phyloP scores from a whole-genome alignment of 1,140 invertebrate species.

The Trichonephila clavata region DNA sequence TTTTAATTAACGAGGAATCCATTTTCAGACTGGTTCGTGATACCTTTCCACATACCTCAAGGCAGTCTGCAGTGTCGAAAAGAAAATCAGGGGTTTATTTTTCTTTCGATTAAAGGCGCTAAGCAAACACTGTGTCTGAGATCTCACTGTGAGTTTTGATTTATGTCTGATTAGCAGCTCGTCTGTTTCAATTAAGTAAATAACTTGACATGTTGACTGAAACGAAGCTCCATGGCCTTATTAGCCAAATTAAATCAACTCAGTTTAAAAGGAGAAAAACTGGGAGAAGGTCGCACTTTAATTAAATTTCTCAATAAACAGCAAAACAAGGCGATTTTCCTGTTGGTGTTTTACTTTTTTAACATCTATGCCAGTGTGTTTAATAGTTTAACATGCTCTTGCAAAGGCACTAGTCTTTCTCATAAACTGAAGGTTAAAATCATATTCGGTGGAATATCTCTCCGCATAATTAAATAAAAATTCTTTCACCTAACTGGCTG shows the following conservation, averaged over 20 bases:
- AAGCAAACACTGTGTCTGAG: slow-evolving; percentile 37
- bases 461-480: slow-evolving; percentile 64
- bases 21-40: slow-evolving; percentile 25
- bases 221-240: slow-evolving; percentile 56
- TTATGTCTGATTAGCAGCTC: slow-evolving; percentile 72
- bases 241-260: slow-evolving; percentile 73
- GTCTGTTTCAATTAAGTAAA: slow-evolving; percentile 75
- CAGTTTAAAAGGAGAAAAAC: slow-evolving; percentile 62
- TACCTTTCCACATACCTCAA: slow-evolving; percentile 4
- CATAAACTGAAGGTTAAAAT: slow-evolving; percentile 47
- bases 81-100: slow-evolving; percentile 69
- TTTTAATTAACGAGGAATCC: slow-evolving; percentile 71
- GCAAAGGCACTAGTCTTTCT: not conserved
- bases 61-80: slow-evolving; percentile 25
- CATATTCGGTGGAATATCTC: slow-evolving; percentile 26
- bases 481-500: not conserved
- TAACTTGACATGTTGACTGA: slow-evolving; percentile 73
- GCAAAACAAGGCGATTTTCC: slow-evolving; percentile 45
- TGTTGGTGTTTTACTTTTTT: not conserved
- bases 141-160: slow-evolving; percentile 62
- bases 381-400: slow-evolving; percentile 40
- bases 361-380: not conserved
- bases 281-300: slow-evolving; percentile 42
- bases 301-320: slow-evolving; percentile 73
- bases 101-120: slow-evolving; percentile 70